Conservation (phyloP, 2,888 invertebrate species). For the Cecidostiba fungosa region DNA sequence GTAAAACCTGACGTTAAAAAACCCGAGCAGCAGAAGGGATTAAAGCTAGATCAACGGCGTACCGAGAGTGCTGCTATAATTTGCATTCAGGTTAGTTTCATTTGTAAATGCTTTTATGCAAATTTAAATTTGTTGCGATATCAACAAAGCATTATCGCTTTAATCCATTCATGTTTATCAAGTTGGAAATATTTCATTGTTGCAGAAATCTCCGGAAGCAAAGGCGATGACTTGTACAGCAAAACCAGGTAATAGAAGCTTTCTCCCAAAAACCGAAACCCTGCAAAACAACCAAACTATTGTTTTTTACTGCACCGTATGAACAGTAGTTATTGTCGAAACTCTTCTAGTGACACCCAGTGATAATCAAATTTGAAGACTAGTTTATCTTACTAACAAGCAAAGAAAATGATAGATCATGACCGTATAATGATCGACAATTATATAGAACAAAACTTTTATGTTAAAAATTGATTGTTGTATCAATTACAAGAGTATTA, state of each 20-base stretch:
- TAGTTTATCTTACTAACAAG: constrained; percentile 1
- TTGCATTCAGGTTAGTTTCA: constrained; percentile 64
- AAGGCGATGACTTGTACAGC: constrained; percentile 65
- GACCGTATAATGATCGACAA: neutral
- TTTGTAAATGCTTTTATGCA: neutral
- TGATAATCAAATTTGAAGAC: constrained; percentile 37
- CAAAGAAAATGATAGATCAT: constrained; percentile 1
- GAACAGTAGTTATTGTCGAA: constrained; percentile 65
- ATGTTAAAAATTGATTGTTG: constrained; percentile 17
- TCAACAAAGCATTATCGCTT: neutral
- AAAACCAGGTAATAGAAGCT: constrained; percentile 76
- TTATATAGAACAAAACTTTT: constrained; percentile 11
- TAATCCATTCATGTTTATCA: neutral
- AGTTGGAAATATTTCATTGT: constrained; percentile 56
- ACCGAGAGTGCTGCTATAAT: constrained; percentile 54
- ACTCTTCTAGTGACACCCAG: constrained; percentile 38
- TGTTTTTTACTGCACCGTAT: constrained; percentile 78
- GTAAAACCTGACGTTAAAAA: constrained; percentile 64
- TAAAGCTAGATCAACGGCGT: constrained; percentile 45
- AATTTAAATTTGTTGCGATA: neutral
- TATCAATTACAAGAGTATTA: constrained; percentile 26
- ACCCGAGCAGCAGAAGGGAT: constrained; percentile 47
- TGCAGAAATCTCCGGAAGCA: constrained; percentile 69
- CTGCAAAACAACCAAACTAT: constrained; percentile 73
- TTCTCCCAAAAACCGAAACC: constrained; percentile 73